phyloP scores from a whole-genome alignment of 2,113 vertebrate species.

The Osmerus eperlanus region DNA sequence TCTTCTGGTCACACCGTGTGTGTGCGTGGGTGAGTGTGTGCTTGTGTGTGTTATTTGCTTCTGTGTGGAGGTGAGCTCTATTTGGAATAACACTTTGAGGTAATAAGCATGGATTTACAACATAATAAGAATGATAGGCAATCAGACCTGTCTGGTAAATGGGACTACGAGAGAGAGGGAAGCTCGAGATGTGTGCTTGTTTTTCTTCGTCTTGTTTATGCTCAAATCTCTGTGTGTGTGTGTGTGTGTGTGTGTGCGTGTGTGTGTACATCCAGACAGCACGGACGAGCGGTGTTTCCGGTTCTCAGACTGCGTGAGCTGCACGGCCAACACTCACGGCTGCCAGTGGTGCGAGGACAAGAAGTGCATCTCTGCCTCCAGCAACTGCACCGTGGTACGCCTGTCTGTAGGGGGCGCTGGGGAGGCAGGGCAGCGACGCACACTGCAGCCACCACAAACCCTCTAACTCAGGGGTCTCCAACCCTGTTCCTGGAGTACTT shows the following conservation, averaged over 20 bases:
- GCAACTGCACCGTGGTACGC: constrained; percentile 83
- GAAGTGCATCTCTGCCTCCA: constrained; percentile 77
- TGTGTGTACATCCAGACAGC: not conserved
- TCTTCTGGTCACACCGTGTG: too few relatives aligned
- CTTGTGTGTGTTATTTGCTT: not conserved
- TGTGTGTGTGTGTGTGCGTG: constrained; percentile 4
- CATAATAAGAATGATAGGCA: not conserved
- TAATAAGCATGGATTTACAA: not conserved
- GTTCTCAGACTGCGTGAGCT: constrained; percentile 79
- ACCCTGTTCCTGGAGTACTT: too few relatives aligned
- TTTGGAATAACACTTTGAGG: not conserved
- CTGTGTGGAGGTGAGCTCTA: not conserved
- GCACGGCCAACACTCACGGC: constrained; percentile 81
- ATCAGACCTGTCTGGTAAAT: not conserved
- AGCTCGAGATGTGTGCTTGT: too few relatives aligned
- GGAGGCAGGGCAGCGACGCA: not conserved
- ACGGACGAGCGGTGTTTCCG: constrained; percentile 79
- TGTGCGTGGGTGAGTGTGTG: not conserved
- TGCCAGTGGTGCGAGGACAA: constrained; percentile 88
- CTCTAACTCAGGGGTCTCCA: too few relatives aligned
- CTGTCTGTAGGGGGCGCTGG: constrained; percentile 2
- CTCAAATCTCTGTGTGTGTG: not conserved
- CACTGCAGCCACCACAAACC: too few relatives aligned
- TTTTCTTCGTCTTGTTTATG: not conserved
- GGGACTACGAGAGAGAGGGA: not conserved